phyloP scores from a whole-genome alignment of 2,888 invertebrate species.

The Drosophila mulleri region DNA sequence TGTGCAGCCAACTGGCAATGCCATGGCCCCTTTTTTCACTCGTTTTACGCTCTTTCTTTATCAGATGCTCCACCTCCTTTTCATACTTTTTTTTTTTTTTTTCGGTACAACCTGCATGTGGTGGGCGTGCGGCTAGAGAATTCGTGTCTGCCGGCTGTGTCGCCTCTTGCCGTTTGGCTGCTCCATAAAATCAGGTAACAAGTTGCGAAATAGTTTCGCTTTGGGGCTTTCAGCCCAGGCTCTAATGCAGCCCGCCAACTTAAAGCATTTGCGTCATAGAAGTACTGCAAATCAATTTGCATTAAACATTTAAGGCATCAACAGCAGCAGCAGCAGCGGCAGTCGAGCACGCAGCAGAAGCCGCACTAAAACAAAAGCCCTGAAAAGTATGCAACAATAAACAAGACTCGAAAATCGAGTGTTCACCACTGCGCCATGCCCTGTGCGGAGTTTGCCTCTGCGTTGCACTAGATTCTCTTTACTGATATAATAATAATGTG shows the following conservation, averaged over 20 bases:
- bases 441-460: neutral
- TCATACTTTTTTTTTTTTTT: slow-evolving; percentile 6
- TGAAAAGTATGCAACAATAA: slow-evolving; percentile 17
- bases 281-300: slow-evolving; percentile 61
- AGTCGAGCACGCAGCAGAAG: slow-evolving; percentile 4
- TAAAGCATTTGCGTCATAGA: slow-evolving; percentile 47
- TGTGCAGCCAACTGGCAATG: slow-evolving; percentile 73
- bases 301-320: slow-evolving; percentile 50
- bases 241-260: slow-evolving; percentile 50
- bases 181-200: slow-evolving; percentile 69
- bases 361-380: slow-evolving; percentile 6
- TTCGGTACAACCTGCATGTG: slow-evolving; percentile 32
- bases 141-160: slow-evolving; percentile 54
- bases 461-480: too few species aligned
- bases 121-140: slow-evolving; percentile 38
- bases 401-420: neutral
- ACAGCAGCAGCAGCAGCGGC: neutral
- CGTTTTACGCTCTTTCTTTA: neutral
- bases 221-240: slow-evolving; percentile 17
- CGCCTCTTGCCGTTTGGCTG: slow-evolving; percentile 28
- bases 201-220: slow-evolving; percentile 60
- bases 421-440: neutral
- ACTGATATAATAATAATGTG: too few species aligned
- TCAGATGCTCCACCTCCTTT: neutral
- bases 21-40: slow-evolving; percentile 17